These are phyloP conservation scores for Silurus aristotelis DNA, from an alignment of 2,797 vertebrate genomes.

Conservation along the genomic window DNA sequence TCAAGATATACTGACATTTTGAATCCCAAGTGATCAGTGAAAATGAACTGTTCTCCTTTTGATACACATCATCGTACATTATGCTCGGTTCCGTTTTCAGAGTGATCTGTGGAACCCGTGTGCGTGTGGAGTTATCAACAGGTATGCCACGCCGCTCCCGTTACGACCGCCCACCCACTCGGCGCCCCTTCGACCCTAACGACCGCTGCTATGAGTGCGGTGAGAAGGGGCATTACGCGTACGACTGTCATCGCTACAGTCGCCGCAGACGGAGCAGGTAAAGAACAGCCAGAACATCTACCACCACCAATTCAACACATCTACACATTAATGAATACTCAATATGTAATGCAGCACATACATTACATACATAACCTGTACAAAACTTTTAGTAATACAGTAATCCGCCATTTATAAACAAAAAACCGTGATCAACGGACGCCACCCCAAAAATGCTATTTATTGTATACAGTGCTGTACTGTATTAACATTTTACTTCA, in stretches of 20 bases:
- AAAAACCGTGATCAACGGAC: too few species aligned
- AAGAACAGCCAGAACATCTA: conserved; percentile 28
- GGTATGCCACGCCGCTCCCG: conserved; percentile 86
- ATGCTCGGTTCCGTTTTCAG: conserved; percentile 58
- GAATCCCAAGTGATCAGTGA: neutral
- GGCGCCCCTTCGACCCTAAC: conserved; percentile 84
- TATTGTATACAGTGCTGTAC: too few species aligned
- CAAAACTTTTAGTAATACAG: too few species aligned
- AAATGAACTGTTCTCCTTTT: neutral
- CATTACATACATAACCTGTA: neutral
- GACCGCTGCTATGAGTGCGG: conserved; percentile 89
- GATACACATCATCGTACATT: neutral
- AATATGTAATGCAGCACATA: neutral
- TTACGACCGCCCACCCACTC: conserved; percentile 80
- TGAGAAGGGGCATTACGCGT: conserved; percentile 89
- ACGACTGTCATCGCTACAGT: conserved; percentile 86
- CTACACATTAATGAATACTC: neutral
- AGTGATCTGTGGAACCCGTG: conserved; percentile 81
- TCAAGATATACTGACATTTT: too few species aligned
- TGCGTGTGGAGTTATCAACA: conserved; percentile 83
- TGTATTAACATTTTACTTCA: too few species aligned
- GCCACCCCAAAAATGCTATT: too few species aligned
- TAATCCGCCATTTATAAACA: too few species aligned
- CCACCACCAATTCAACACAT: neutral
- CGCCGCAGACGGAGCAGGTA: conserved; percentile 84